Evolutionary conservation across 2,113 vertebrate species (phyloP).

Genomic region (Perca flavescens): DNA sequence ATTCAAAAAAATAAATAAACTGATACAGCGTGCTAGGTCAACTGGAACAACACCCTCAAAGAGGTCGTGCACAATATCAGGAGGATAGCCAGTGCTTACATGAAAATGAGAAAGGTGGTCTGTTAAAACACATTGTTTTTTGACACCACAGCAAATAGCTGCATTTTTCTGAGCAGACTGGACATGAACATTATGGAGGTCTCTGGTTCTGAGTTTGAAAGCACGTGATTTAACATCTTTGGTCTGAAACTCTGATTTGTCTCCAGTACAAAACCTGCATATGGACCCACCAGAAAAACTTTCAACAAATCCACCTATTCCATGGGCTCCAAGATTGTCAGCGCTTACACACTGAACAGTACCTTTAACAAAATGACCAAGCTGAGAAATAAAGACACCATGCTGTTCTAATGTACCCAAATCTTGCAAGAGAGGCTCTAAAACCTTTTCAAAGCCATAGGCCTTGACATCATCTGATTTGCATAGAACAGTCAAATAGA

Average conservation of each 20-base stretch:
- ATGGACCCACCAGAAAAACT: constrained; percentile 1
- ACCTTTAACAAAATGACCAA: constrained; percentile 40
- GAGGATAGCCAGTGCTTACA: constrained; percentile 32
- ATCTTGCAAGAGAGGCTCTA: constrained; percentile 30
- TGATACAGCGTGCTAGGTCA: constrained; percentile 36
- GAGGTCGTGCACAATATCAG: constrained; percentile 36
- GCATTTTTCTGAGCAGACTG: background rate
- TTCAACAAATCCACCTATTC: background rate
- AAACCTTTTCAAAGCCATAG: constrained; percentile 15
- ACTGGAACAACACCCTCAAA: constrained; percentile 30
- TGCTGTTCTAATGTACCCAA: constrained; percentile 8
- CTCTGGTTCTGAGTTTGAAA: background rate
- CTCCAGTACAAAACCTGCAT: constrained; percentile 22
- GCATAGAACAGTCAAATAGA: background rate
- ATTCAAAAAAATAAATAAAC: constrained; percentile 19
- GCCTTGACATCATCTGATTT: constrained; percentile 5
- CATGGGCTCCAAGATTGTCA: constrained; percentile 8
- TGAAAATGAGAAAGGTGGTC: constrained; percentile 34
- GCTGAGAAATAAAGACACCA: constrained; percentile 6
- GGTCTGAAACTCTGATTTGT: background rate
- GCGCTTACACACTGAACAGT: background rate
- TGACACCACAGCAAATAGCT: constrained; percentile 11
- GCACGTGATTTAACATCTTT: constrained; percentile 23
- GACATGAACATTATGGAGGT: constrained; percentile 8
- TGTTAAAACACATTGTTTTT: constrained; percentile 28